Base-by-base conservation (phyloP, 2,797 vertebrate species). In the Vultur gryphus region DNA sequence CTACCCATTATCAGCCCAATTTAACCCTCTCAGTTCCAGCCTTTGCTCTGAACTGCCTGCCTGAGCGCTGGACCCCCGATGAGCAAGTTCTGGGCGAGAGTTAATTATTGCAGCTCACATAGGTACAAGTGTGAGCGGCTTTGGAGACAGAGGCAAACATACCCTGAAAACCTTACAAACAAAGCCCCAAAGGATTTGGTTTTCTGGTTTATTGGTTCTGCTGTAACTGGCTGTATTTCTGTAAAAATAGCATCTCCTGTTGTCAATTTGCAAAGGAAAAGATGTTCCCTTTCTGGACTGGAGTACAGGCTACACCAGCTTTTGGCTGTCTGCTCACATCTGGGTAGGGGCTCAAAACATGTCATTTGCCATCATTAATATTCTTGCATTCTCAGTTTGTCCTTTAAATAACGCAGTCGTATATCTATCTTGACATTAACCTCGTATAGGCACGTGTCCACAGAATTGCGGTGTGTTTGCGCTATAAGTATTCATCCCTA, bases 21-120 rank as follows among this genome's bases (percentile, higher is more conserved):
- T 55, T 88, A 91, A 88, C 61, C 25, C 46, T 8, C 35, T 78
- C 41, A 14, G 8, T 77, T 69, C 65, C 55, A 64, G 16, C 21
- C 31, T 73, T 58, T 51, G 11, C 28, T 72, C 39, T 44, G 59
- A 82, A 33, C 29, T 0, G 1, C 26, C 14, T 37, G 9, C 19
- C 28, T 59, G 26, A 59, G 39, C 2, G 0, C 35, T 24, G 21
- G 44, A 75, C 44, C 41, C 31, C 10, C 0, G 3, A 4, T 7
- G 46, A 59, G 35, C 11, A 4, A 33, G 21, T 43, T 67, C 70
- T 64, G n/a, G 1, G 2, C 1, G 3, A 11, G 65, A 76, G 43
- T 67, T 62, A 66, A 43, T 83, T 88, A 31, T 28, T 35, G 41
- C 17, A 43, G 28, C 41, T 49, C 11, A 8, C 51, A 77, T 88